Percentiles rank a stretch among this genome's conserved stretches.
Evolutionary conservation across 2,888 invertebrate genomes (phyloP).

Genomic region (Drosophila kanekoi): DNA sequence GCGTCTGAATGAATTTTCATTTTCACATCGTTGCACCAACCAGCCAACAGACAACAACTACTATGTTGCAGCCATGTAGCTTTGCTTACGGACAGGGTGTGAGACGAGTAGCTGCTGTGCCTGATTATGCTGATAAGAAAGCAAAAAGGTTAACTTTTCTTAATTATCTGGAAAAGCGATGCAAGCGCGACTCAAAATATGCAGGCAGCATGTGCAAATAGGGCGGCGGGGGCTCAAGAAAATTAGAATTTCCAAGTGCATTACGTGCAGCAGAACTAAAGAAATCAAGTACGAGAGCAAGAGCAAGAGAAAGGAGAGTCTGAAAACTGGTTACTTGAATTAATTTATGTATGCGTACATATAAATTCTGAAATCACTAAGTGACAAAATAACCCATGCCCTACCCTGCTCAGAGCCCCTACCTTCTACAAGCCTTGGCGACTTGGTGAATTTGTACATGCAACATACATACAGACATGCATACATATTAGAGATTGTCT

Average conservation of each 20-base stretch:
- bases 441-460: constrained; percentile 29
- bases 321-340: constrained; percentile 6
- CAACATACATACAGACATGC: not conserved
- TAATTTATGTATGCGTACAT: constrained; percentile 16
- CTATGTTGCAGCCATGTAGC: constrained; percentile 47
- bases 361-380: constrained; percentile 57
- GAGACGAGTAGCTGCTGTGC: constrained; percentile 32
- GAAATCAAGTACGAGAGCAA: not conserved
- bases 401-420: not conserved
- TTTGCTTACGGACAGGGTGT: not conserved
- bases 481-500: constrained; percentile 44
- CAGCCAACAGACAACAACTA: constrained; percentile 29
- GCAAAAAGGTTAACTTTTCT: constrained; percentile 74
- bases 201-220: constrained; percentile 8
- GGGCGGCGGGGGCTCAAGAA: constrained; percentile 6
- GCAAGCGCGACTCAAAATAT: constrained; percentile 24
- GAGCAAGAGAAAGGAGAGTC: not conserved
- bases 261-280: constrained; percentile 29
- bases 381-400: constrained; percentile 39
- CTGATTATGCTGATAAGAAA: constrained; percentile 76
- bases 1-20: constrained; percentile 80
- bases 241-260: constrained; percentile 47
- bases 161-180: constrained; percentile 72
- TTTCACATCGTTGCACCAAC: constrained; percentile 79
- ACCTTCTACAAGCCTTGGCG: not conserved